Conservation (phyloP, 2,797 vertebrate genomes). For the Stomatorhinus walkeri region DNA sequence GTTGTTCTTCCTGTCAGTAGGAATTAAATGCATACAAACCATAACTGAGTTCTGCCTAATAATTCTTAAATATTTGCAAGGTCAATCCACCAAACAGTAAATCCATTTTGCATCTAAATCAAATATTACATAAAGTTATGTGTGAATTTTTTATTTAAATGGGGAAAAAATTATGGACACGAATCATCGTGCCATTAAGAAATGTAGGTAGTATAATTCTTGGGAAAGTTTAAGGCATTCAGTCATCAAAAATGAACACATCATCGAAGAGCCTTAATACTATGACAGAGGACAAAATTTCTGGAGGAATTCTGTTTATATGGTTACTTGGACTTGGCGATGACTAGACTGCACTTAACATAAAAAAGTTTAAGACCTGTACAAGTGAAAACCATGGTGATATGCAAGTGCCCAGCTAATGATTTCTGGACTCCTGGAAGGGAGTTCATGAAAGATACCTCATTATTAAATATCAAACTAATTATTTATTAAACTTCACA, state of each 20-base stretch:
- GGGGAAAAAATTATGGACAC: neutral
- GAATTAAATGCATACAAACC: neutral
- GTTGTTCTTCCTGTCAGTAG: neutral
- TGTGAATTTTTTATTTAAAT: neutral
- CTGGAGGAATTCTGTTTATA: neutral
- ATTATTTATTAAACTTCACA: neutral
- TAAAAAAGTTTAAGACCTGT: neutral
- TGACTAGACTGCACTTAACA: neutral
- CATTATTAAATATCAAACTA: neutral
- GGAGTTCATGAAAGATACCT: neutral
- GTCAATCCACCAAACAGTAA: neutral
- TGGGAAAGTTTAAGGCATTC: neutral
- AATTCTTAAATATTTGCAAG: neutral
- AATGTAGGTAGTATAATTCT: neutral
- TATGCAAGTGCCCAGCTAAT: neutral
- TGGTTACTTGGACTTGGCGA: neutral
- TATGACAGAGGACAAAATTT: neutral
- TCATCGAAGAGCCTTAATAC: neutral
- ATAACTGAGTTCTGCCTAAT: neutral
- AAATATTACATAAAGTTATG: neutral
- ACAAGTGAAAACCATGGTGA: neutral
- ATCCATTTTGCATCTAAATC: neutral
- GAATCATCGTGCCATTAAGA: neutral
- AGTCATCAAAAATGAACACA: neutral
- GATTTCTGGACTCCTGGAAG: neutral